Evolutionary conservation across 2,888 invertebrate species (phyloP).

Genomic region (Apocheima hispidaria): DNA sequence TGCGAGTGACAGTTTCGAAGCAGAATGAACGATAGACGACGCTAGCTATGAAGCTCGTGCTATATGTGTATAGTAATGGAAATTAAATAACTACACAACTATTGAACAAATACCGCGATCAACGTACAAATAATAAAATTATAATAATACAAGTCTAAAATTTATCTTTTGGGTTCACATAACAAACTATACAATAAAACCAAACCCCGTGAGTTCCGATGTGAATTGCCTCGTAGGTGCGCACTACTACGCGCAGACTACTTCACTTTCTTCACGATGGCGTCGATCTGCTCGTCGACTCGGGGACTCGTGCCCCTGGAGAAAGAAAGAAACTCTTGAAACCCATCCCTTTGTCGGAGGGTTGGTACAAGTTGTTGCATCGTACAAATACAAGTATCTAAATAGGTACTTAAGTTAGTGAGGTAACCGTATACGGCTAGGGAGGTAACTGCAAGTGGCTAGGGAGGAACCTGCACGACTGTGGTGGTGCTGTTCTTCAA

Average conservation of each 20-base stretch:
- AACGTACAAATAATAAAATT: constrained; percentile 3
- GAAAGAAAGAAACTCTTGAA: neutral
- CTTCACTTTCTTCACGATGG: constrained; percentile 88
- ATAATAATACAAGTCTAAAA: neutral
- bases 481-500: too few relatives aligned
- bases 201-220: neutral
- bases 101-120: constrained; percentile 7
- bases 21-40: neutral
- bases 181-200: constrained; percentile 21
- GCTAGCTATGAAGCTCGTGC: neutral
- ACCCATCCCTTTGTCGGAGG: neutral
- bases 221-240: neutral
- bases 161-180: constrained; percentile 1
- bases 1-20: too few relatives aligned
- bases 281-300: constrained; percentile 92
- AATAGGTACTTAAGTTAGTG: too few relatives aligned
- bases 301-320: constrained; percentile 90
- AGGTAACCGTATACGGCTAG: too few relatives aligned
- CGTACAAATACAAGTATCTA: too few relatives aligned
- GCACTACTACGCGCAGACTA: constrained; percentile 41
- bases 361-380: neutral
- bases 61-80: neutral
- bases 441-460: too few relatives aligned
- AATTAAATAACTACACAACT: constrained; percentile 1
- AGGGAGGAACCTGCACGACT: too few relatives aligned